These are phyloP conservation scores for Anas bahamensis DNA, from an alignment of 2,797 vertebrate genomes.

Conservation along the genomic window DNA sequence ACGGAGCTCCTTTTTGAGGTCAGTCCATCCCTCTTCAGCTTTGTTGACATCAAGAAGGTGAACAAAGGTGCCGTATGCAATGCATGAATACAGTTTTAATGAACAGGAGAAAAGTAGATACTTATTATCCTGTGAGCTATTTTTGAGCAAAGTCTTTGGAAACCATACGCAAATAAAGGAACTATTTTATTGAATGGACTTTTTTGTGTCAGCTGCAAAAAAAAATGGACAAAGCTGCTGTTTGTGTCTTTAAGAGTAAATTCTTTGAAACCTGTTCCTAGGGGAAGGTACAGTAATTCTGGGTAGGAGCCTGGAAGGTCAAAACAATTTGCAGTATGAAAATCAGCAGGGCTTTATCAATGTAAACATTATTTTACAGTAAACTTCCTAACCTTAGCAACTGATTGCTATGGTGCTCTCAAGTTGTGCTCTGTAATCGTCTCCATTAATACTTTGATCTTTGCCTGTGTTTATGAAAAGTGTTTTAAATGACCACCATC, in stretches of 20 bases:
- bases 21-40: neutral
- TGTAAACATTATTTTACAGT: neutral
- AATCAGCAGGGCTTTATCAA: neutral
- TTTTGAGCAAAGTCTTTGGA: neutral
- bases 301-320: neutral
- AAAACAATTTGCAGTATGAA: neutral
- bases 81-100: neutral
- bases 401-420: neutral
- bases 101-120: neutral
- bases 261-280: neutral
- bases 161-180: neutral
- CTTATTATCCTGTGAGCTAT: neutral
- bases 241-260: neutral
- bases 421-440: conserved; percentile 1
- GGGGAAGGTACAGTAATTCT: neutral
- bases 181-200: neutral
- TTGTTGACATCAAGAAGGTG: neutral
- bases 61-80: neutral
- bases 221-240: neutral
- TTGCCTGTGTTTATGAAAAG: neutral
- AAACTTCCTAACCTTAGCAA: conserved; percentile 2
- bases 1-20: neutral
- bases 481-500: neutral
- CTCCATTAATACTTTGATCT: conserved; percentile 21
- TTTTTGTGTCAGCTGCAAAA: neutral